phyloP scores from a whole-genome alignment of 92 coral and sea anemone genomes.

The Nematostella vectensis region DNA sequence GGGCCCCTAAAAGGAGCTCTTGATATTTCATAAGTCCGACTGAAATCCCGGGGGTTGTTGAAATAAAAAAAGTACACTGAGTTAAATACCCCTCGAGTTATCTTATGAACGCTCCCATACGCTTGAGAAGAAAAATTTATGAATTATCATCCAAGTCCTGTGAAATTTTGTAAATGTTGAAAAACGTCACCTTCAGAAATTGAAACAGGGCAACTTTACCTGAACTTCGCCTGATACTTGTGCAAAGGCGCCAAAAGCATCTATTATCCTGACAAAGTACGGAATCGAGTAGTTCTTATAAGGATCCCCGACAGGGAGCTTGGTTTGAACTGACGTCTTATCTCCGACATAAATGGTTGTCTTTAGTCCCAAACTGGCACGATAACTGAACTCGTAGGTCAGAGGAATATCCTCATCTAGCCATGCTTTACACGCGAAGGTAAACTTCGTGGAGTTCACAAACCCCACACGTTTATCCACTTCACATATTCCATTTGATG shows the following conservation, averaged over 20 bases:
- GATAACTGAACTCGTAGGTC: conserved; percentile 27
- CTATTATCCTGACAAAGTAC: conserved; percentile 8
- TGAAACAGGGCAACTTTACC: background rate
- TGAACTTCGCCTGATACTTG: conserved; percentile 7
- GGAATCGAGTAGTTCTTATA: conserved; percentile 2
- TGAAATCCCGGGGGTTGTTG: too few species aligned
- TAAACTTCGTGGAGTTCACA: conserved; percentile 24
- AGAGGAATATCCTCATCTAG: conserved; percentile 27
- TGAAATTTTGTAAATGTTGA: too few species aligned
- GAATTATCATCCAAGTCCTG: too few species aligned
- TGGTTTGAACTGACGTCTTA: conserved; percentile 3
- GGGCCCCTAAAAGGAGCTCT: too few species aligned
- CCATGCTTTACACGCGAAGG: conserved; percentile 30
- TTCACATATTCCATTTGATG: conserved; percentile 23
- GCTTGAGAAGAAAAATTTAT: too few species aligned
- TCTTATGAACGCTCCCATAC: too few species aligned
- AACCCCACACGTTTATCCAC: conserved; percentile 14
- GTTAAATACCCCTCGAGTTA: too few species aligned
- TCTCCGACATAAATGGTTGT: conserved; percentile 11
- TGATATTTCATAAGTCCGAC: too few species aligned
- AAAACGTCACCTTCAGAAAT: too few species aligned
- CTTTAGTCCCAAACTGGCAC: conserved; percentile 6
- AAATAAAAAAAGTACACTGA: too few species aligned
- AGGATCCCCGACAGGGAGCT: conserved; percentile 41
- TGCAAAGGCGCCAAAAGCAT: conserved; percentile 17